Base-by-base conservation (phyloP, 2,888 invertebrate species). In the Drosophila affinis region DNA sequence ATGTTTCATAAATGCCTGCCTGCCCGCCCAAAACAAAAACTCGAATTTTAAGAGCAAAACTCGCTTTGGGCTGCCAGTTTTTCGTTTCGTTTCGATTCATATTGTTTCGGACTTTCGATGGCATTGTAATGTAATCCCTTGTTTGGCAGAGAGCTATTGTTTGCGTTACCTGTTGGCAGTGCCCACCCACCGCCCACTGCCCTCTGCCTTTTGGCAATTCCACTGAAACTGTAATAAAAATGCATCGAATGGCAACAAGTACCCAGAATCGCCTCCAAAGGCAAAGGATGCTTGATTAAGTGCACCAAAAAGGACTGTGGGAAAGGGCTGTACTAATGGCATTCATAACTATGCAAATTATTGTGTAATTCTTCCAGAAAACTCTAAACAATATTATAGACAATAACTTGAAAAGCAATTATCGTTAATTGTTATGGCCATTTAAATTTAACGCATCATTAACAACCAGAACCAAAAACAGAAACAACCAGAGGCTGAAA, bases 371-470 rank as follows among this genome's bases (percentile, higher is more conserved):
- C 57, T 55, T 59, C 34, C 57, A 68, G 46, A 24, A 45, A 74
- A 80, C 75, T 70, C 52, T 21, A 53, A 57, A 69, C 51, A 67
- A 75, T 75, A 77, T 76, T 80, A 72, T 87, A 72, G 76, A 86
- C 77, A 88, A 86, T 88, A 86, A 86, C 74, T 87, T 87, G 48
- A 77, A 77, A 72, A 69, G 75, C 79, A 84, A 88, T 88, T 87
- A 88, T 71, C 89, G 75, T 88, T 88, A 86, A 86, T 88, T 87
- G 87, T 87, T 81, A 81, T 81, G 60, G 81, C 79, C 85, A 87
- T 85, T 85, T 88, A 85, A 85, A 85, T 85, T 88, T 87, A 88
- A 85, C 87, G 89, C 89, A 84, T 88, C 89, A 88, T 85, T 85
- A 88, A 87, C 79, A 62, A 46, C 60, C 72, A 44, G 57, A 54